Evolutionary conservation across 1,140 invertebrate species (phyloP), one percentile per base, ranked within the genome.

Genomic region (Lineus longissimus): DNA sequence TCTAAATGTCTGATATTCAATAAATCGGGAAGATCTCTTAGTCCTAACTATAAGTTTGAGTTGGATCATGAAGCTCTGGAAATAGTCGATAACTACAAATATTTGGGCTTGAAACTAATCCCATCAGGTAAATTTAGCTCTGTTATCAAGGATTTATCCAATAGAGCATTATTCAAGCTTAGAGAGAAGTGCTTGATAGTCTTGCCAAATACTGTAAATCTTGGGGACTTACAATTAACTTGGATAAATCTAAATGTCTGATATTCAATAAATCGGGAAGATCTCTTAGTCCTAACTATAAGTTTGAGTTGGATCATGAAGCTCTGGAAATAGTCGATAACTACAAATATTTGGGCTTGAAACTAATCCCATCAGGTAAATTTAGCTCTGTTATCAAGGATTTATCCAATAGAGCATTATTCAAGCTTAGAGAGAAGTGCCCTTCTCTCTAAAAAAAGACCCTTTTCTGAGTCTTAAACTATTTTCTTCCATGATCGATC

Each of bases 51-150:
- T n/a, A 51, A 51, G 6, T 51, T 51, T n/a, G 6, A 27, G 4
- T n/a, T 51, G 4, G n/a, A 9, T 51, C 4, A 27, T n/a, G n/a
- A 19, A 7, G 25, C 9, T 4, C 6, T 51, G n/a, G 47, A 51
- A 4, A 51, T 51, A 6, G 47, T 51, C 4, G n/a, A n/a, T 23
- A 7, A 4, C n/a, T 51, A 7, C n/a, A 51, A 4, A 6, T 51
- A 51, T 27, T n/a, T 51, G 6, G 47, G 47, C n/a, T 23, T 51
- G 9, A 51, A 19, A 51, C 4, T 51, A 6, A 4, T 6, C 6
- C 47, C 47, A 19, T 51, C 47, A 23, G 47, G 47, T n/a, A 51
- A 51, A 51, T 51, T 51, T n/a, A 51, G n/a, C n/a, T 4, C 6
- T 4, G 6, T 4, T 27, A 23, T 19, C 6, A 27, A 51, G n/a